Evolutionary conservation across 2,113 vertebrate species (phyloP).

Genomic region (Typhlomys cinereus): DNA sequence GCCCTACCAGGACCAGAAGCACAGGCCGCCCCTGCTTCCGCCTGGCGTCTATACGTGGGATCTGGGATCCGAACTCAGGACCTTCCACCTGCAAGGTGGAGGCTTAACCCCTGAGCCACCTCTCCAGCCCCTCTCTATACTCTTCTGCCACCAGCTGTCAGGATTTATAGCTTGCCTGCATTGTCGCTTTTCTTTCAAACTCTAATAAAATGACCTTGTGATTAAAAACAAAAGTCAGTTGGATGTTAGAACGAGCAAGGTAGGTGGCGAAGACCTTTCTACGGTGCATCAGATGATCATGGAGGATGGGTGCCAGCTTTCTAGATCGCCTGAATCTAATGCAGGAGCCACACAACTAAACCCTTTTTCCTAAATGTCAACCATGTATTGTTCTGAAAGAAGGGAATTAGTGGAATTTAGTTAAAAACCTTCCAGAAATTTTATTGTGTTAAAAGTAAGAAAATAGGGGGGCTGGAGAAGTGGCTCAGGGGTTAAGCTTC

Average conservation of each 20-base stretch:
- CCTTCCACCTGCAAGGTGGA: no score
- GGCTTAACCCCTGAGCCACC: no score
- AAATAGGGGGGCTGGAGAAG: background rate
- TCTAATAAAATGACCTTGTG: no score
- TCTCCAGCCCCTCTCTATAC: no score
- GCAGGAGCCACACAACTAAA: background rate
- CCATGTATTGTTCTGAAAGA: slow-evolving; percentile 6
- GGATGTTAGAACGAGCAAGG: no score
- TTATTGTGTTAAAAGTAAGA: slow-evolving; percentile 17
- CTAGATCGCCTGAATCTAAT: background rate
- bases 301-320: background rate
- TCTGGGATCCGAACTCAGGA: no score
- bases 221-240: background rate
- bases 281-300: background rate
- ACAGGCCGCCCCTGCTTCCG: no score
- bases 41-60: no score
- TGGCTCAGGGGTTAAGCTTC: background rate
- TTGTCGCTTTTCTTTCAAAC: no score
- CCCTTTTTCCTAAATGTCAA: background rate
- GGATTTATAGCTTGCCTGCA: no score
- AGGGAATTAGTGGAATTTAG: slow-evolving; percentile 30
- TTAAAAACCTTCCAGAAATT: slow-evolving; percentile 42
- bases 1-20: no score
- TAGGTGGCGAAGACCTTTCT: background rate
- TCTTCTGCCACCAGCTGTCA: no score